phyloP scores from a whole-genome alignment of 2,113 vertebrate species.

The Antennarius striatus region DNA sequence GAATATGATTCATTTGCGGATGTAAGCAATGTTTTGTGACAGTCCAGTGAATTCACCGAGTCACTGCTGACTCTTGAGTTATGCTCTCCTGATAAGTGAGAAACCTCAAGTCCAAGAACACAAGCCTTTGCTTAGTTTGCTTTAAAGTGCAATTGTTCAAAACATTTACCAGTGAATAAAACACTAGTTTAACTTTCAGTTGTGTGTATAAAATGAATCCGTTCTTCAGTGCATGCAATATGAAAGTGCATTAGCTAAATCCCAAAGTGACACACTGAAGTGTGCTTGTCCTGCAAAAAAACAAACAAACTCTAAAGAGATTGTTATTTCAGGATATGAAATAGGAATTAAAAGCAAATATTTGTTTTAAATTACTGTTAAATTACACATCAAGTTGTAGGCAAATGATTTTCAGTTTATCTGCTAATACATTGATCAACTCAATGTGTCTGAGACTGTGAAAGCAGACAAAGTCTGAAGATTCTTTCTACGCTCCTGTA shows the following conservation, averaged over 20 bases:
- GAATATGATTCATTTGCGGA: too few species aligned
- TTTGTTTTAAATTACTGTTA: background rate
- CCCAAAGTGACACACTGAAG: background rate
- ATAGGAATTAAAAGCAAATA: background rate
- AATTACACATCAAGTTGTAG: background rate
- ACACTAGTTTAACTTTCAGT: background rate
- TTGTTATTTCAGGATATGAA: background rate
- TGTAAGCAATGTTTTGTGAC: too few species aligned
- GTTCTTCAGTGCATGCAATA: background rate
- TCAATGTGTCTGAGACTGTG: background rate
- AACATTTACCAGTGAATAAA: background rate
- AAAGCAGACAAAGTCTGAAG: background rate
- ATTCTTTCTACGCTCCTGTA: background rate
- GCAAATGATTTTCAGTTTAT: background rate
- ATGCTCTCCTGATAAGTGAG: slow-evolving; percentile 1
- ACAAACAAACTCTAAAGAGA: background rate
- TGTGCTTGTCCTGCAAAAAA: background rate
- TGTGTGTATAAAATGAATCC: background rate
- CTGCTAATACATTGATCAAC: accelerated
- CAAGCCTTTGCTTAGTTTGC: background rate
- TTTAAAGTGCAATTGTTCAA: background rate
- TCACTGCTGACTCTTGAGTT: slow-evolving; percentile 26
- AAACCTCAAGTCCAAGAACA: slow-evolving; percentile 5
- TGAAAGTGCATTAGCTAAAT: background rate
- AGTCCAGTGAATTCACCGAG: slow-evolving; percentile 9